A percentile compares a stretch with the other conserved stretches of the same genome.
phyloP scores from a whole-genome alignment of 2,113 vertebrate genomes.

The Corydoras maculifer region DNA sequence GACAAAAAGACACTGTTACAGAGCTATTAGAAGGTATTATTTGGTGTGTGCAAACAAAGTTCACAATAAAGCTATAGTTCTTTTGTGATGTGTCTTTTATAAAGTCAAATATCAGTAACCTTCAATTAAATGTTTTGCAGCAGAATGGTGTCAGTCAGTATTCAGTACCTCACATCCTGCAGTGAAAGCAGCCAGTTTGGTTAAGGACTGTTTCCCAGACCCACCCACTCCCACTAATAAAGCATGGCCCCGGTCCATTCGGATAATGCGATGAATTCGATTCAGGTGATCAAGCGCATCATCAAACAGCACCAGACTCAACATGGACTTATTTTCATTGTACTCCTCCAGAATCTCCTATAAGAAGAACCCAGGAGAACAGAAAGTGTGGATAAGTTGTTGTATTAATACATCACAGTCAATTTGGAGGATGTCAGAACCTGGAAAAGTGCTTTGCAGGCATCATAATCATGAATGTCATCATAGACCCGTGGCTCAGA shows the following conservation, averaged over 20 bases:
- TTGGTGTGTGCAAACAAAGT: no score
- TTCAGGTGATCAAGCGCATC: slow-evolving; percentile 91
- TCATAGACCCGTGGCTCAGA: slow-evolving; percentile 82
- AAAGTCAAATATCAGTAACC: no score
- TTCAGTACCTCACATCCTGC: slow-evolving; percentile 79
- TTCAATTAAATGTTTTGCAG: no score
- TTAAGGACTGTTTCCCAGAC: slow-evolving; percentile 89
- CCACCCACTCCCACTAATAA: slow-evolving; percentile 86
- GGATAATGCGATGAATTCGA: slow-evolving; percentile 79
- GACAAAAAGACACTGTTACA: no score
- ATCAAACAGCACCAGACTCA: slow-evolving; percentile 91
- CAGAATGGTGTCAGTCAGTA: no score
- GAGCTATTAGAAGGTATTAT: no score
- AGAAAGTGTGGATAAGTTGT: no score
- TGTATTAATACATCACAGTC: no score
- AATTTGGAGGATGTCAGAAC: slow-evolving; percentile 50
- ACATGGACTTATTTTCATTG: slow-evolving; percentile 74
- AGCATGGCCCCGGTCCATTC: slow-evolving; percentile 82
- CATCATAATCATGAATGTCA: slow-evolving; percentile 87
- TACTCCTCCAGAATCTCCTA: slow-evolving; percentile 95
- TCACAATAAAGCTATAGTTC: no score
- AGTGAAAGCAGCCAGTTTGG: slow-evolving; percentile 79
- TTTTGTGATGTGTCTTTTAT: no score
- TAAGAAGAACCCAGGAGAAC: neutral
- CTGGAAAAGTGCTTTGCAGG: slow-evolving; percentile 86